Evolutionary conservation across 2,888 invertebrate genomes (phyloP), one percentile per base, ranked within the genome.

Genomic region (Agrochola macilenta): DNA sequence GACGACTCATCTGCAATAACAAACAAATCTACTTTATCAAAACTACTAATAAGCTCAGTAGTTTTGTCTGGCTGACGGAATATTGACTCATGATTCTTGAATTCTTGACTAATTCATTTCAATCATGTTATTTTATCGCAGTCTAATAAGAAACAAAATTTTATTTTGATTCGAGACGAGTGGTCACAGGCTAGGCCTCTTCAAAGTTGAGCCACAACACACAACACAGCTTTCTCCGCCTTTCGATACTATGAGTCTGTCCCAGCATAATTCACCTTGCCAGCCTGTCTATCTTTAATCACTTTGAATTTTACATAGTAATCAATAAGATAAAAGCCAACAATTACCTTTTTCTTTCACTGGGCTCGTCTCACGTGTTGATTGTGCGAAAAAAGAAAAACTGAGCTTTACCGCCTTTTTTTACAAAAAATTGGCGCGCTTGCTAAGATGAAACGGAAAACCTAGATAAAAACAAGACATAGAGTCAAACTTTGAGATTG

Each of bases 1-100:
- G 84, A 9, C 73, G 63, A 61, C 43, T 86, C 83, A 86, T 86
- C 87, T 86, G 74, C 1, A 61, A 52, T 30, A 35, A 26, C 1
- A 30, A 30, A n/a, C 14, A 61, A 2, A 14, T 8, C n/a, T 0
- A 35, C 3, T 30, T 30, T 30, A 49, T 68, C 2, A 66, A 20
- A 66, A 66, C 20, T 26, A 26, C 12, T 26, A 7, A 65, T 3
- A 26, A 26, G 23, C 20, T 52, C 52, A 20, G 20, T 52, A 52
- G 7, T 52, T 52, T 66, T 17, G 23, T 30, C 11, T 30, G 7
- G 23, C 23, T 4, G 26, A 65, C 43, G 43, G n/a, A 2, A 11
- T 65, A 26, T 8, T 20, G 46, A 23, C 8, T n/a, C 5, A 12
- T 57, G n/a, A n/a, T 57, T n/a, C n/a, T 54, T 54, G 3, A 54